These are phyloP conservation scores for Calephelis virginiensis DNA, from an alignment of 1,140 invertebrate species.

Conservation along the genomic window DNA sequence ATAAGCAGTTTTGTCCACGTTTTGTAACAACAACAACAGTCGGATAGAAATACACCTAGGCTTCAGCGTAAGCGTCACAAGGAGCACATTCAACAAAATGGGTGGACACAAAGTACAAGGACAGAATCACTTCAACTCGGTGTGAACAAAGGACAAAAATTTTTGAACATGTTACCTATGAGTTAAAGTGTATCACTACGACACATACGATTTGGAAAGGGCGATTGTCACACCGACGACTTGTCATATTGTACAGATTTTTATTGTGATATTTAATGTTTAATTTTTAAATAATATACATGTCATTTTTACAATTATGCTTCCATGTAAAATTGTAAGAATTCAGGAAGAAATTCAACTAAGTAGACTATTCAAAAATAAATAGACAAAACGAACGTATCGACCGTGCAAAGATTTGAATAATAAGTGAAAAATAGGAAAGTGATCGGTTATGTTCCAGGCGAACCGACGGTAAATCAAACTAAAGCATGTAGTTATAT, in stretches of 20 bases:
- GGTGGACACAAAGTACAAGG: conserved; percentile 38
- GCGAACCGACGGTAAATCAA: conserved; percentile 62
- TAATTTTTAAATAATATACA: not conserved
- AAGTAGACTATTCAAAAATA: conserved; percentile 44
- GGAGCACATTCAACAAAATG: conserved; percentile 50
- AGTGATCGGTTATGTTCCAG: conserved; percentile 59
- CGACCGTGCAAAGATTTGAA: conserved; percentile 56
- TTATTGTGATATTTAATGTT: conserved; percentile 2
- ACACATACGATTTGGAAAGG: conserved; percentile 66
- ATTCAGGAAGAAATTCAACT: conserved; percentile 47
- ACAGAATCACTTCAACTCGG: conserved; percentile 48
- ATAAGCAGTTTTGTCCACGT: conserved; percentile 46
- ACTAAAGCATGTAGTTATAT: conserved; percentile 65
- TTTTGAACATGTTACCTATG: conserved; percentile 15
- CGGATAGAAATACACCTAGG: conserved; percentile 44
- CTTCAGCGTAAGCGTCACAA: conserved; percentile 58
- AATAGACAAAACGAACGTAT: conserved; percentile 49
- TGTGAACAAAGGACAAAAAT: conserved; percentile 18
- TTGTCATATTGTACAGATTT: conserved; percentile 18
- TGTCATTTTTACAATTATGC: conserved; percentile 51
- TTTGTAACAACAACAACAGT: conserved; percentile 49
- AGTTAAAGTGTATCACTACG: conserved; percentile 50
- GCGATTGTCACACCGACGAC: conserved; percentile 72
- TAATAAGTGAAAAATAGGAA: conserved; percentile 48
- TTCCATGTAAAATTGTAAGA: conserved; percentile 67